These are phyloP conservation scores for Actinia tenebrosa DNA, from an alignment of 64 coral and sea anemone genomes.

Conservation along the genomic window DNA sequence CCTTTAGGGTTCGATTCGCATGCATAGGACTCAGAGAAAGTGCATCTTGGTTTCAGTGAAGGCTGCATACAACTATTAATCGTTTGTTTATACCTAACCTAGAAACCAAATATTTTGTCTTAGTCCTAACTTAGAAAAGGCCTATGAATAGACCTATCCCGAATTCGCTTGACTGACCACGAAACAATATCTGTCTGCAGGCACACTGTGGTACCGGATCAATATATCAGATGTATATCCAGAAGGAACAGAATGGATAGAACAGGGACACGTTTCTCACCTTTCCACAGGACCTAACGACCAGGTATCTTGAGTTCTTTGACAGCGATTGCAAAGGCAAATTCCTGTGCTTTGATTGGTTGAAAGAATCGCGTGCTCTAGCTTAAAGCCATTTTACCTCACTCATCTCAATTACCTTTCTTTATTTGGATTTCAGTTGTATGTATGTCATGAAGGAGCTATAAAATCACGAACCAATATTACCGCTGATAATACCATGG, in stretches of 20 bases:
- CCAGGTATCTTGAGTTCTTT: constrained; percentile 32
- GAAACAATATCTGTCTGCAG: constrained; percentile 23
- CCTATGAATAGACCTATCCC: too few species aligned
- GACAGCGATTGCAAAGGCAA: too few species aligned
- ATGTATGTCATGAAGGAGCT: constrained; percentile 24
- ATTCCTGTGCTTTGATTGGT: too few species aligned
- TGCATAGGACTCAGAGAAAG: too few species aligned
- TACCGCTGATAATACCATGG: constrained; percentile 27
- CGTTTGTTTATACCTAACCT: too few species aligned
- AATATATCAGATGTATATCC: constrained; percentile 75
- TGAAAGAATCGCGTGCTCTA: too few species aligned
- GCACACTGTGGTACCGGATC: constrained; percentile 58
- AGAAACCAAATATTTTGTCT: too few species aligned
- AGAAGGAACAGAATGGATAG: constrained; percentile 76
- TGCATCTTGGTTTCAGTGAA: neutral
- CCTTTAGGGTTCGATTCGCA: too few species aligned
- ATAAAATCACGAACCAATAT: constrained; percentile 32
- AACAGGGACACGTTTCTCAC: constrained; percentile 37
- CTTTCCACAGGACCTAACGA: constrained; percentile 68
- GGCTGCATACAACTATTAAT: too few species aligned
- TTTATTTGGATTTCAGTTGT: constrained; percentile 15
- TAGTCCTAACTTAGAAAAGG: too few species aligned
- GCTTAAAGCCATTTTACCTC: neutral
- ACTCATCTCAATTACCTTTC: neutral
- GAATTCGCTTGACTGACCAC: too few species aligned